phyloP scores from a whole-genome alignment of 2,797 vertebrate species.

The Petrocephalus schoutedeni region DNA sequence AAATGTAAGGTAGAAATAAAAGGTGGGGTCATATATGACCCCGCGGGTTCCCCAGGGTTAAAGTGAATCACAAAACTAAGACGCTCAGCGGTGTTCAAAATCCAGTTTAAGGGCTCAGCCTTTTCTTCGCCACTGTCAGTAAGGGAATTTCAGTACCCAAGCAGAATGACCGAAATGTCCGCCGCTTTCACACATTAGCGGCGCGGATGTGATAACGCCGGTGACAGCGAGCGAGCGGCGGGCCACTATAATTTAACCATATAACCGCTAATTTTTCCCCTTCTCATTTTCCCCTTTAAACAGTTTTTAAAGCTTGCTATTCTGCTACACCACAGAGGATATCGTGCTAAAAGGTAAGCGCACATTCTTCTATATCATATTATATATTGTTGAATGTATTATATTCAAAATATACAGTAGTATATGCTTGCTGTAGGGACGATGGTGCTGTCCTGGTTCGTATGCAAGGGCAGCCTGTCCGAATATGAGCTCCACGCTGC shows the following conservation, averaged over 20 bases:
- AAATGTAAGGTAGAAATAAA: no score
- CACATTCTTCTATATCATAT: not conserved
- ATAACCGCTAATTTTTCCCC: not conserved
- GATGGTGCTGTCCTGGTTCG: not conserved
- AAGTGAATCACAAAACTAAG: not conserved
- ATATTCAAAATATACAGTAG: not conserved
- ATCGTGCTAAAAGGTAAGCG: conserved; percentile 18
- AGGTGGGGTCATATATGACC: no score
- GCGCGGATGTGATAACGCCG: not conserved
- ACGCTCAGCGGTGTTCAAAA: not conserved
- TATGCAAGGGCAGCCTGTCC: not conserved
- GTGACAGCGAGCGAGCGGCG: not conserved
- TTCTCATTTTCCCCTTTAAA: conserved; percentile 3
- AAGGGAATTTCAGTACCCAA: not conserved
- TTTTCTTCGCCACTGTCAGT: not conserved
- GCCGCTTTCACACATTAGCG: not conserved
- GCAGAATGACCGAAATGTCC: not conserved
- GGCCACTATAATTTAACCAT: not conserved
- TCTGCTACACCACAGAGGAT: conserved; percentile 6
- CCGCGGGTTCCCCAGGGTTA: not conserved
- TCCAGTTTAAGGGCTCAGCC: not conserved
- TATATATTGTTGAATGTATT: not conserved
- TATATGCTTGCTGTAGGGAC: not conserved
- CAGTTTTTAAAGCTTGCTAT: conserved; percentile 24
- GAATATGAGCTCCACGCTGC: not conserved